Evolutionary conservation across 2,797 vertebrate genomes (phyloP).

Genomic region (Bradypus variegatus): DNA sequence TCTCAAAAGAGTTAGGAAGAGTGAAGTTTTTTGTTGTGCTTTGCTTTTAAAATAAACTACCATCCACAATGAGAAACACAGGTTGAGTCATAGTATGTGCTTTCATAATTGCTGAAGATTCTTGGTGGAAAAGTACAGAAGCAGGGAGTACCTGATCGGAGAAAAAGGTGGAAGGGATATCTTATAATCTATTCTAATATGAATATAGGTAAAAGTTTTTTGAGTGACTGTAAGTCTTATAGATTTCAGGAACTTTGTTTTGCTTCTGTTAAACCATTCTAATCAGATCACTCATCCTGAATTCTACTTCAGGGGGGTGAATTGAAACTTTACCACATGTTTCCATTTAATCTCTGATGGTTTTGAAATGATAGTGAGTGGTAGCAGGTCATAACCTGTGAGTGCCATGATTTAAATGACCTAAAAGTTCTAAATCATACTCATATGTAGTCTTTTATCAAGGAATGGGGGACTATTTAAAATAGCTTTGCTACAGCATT

Average conservation of each 20-base stretch:
- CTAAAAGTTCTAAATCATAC: background rate
- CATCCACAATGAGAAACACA: background rate
- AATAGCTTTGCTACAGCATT: background rate
- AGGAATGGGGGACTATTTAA: background rate
- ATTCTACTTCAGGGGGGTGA: background rate
- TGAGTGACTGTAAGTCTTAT: background rate
- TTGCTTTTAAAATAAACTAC: background rate
- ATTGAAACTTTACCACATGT: background rate
- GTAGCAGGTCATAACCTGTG: background rate
- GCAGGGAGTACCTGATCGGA: background rate
- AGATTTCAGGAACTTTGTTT: background rate
- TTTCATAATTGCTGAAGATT: background rate
- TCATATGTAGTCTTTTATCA: background rate
- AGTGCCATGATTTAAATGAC: background rate
- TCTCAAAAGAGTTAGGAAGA: background rate
- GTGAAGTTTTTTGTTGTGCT: background rate
- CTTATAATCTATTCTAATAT: background rate
- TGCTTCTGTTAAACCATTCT: background rate
- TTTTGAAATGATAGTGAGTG: background rate
- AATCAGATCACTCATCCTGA: background rate
- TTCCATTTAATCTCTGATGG: background rate
- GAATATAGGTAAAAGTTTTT: background rate
- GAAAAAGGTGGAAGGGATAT: background rate
- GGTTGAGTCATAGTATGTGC: background rate
- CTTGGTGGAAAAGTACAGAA: background rate